Conservation (phyloP, 2,888 invertebrate genomes). For the Mamestra brassicae region DNA sequence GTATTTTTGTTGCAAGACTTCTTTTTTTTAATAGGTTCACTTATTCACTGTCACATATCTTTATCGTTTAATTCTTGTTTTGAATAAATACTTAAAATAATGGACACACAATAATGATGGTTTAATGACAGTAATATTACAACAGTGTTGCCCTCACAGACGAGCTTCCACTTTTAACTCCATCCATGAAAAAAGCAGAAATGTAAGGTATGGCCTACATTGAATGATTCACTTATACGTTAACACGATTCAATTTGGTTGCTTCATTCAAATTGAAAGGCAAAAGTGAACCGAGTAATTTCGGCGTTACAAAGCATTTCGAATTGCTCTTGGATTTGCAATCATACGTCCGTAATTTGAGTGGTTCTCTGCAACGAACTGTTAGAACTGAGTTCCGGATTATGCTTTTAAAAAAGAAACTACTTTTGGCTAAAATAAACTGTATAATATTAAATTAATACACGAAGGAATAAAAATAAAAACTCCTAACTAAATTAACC, state of each 20-base stretch:
- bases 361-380: neutral
- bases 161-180: neutral
- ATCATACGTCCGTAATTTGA: slow-evolving; percentile 17
- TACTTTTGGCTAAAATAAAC: too few species aligned
- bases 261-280: slow-evolving; percentile 19
- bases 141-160: neutral
- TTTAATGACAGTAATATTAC: neutral
- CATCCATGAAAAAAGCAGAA: slow-evolving; percentile 11
- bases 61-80: neutral
- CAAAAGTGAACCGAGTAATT: slow-evolving; percentile 12
- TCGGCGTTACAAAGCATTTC: slow-evolving; percentile 12
- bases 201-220: neutral
- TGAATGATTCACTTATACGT: slow-evolving; percentile 13
- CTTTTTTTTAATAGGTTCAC: too few species aligned
- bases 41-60: neutral
- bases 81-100: neutral
- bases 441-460: too few species aligned
- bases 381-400: too few species aligned
- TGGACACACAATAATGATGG: neutral
- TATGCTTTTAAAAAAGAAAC: too few species aligned
- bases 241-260: slow-evolving; percentile 30
- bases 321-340: slow-evolving; percentile 1
- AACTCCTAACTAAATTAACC: too few species aligned
- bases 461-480: too few species aligned
- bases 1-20: too few species aligned